phyloP scores from a whole-genome alignment of 2,113 vertebrate species.

The Gasterosteus aculeatus region DNA sequence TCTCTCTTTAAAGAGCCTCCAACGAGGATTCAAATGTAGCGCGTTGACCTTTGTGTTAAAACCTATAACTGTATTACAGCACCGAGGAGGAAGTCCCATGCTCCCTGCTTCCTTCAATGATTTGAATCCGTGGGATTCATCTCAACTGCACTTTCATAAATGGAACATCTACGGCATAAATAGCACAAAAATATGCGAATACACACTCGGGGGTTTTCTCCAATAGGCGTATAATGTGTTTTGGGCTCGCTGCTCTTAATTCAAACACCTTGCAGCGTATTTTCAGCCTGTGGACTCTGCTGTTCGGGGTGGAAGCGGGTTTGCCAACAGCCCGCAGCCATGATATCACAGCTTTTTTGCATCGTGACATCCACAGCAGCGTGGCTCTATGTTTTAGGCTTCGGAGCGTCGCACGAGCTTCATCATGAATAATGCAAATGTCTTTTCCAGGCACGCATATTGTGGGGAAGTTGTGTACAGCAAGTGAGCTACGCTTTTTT shows the following conservation, averaged over 20 bases:
- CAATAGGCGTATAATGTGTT: conserved; percentile 25
- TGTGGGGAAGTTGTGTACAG: background rate
- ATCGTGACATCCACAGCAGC: conserved; percentile 32
- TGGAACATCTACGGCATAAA: background rate
- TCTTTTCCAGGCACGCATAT: background rate
- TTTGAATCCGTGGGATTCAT: background rate
- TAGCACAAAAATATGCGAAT: background rate
- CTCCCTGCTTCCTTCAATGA: background rate
- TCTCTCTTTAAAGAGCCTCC: background rate
- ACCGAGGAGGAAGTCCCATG: background rate
- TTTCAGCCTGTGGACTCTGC: conserved; percentile 23
- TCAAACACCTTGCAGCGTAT: conserved; percentile 36
- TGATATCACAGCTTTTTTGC: conserved; percentile 46
- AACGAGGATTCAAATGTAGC: too few species aligned
- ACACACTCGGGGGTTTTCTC: background rate
- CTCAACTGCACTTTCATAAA: background rate
- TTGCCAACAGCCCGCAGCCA: conserved; percentile 60
- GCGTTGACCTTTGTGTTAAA: too few species aligned
- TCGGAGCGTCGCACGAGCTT: conserved; percentile 34
- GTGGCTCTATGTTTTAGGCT: conserved; percentile 15
- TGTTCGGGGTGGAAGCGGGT: conserved; percentile 36
- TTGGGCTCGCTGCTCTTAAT: conserved; percentile 30
- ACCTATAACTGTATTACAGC: background rate
- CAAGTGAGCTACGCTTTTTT: conserved; percentile 6
- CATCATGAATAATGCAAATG: conserved; percentile 30